Evolutionary conservation across 2,888 invertebrate genomes (phyloP), one percentile per base, ranked within the genome.

Genomic region (Drosophila prolongata): DNA sequence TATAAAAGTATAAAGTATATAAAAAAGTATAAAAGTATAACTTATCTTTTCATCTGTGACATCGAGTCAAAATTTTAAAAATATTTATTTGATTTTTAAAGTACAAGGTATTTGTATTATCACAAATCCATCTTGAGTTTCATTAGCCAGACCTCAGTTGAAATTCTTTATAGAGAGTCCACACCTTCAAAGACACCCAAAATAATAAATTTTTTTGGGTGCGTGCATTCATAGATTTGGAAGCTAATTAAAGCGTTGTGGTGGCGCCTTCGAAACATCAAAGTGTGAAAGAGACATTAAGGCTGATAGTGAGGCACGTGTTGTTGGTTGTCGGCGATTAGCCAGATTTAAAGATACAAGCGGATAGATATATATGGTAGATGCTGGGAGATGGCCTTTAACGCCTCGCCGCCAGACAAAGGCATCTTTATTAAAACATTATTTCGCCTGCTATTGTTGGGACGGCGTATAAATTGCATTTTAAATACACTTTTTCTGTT

Each of bases 351-450:
- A 27, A 38, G 40, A 35, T 67, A 43, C 43, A 11, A 35, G 40
- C 35, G 16, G 50, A n/a, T 43, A 44, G 30, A 38, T 37, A 50
- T 14, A 44, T 43, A 16, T 16, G 16, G 16, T 16, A 30, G 61
- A 61, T 27, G 35, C 37, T 34, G 43, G 10, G 42, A 14, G 43
- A 70, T 61, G 68, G 73, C 73, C 73, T 69, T 72, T 72, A 71
- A 70, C 71, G 66, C 71, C 65, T 40, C 46, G 46, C 44, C 40
- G 35, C 30, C 70, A 70, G 60, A 56, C 55, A 68, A 72, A 65
- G 52, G 71, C 57, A 60, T 76, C 76, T 81, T 89, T 83, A 89
- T 87, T 85, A 81, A 78, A 79, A 78, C 86, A 87, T 83, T 89
- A 81, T 75, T 77, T 75, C 62, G 58, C 46, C 47, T 73, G 74